Base-by-base conservation (phyloP, 2,113 vertebrate genomes). In the Hiodon tergisus region DNA sequence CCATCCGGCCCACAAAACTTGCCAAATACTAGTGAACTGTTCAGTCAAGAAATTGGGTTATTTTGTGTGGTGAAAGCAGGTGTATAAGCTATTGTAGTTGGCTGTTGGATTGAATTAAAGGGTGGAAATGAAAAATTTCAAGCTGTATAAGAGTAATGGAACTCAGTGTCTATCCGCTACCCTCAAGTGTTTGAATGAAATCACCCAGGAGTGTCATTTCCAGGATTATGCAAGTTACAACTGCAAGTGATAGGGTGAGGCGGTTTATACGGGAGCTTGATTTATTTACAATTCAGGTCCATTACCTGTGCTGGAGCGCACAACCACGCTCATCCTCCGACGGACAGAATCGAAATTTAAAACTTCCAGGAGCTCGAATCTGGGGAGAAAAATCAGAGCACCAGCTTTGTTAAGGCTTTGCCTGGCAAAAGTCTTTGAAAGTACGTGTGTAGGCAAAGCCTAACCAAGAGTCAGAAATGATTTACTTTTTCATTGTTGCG, bases 241-340 rank as follows among this genome's bases (percentile, higher is more conserved):
- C 0, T 6, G 8, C 31, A 0, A 57, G 54, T 58, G 55, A 11
- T 6, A 60, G 47, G 2, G 70, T 54, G 46, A 47, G 59, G 11
- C n/a, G 3, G 6, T 6, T 53, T 9, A n/a, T 51, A 48, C 50
- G 6, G 68, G 51, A 10, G 48, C 50, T 55, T 5, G 51, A 4
- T 53, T 14, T 1, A 9, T 55, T 3, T 9, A 6, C 14, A 48
- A 4, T 16, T 65, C 70, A 16, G 5, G 17, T 17, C 11, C 0
- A 8, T 76, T 92, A 99, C 96, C 97, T 86, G 89, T 75, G 74
- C 74, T 73, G 52, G 93, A 89, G 71, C 85, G 91, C 78, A 99
- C 96, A 0, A 99, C 95, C 4, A 99, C 96, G 17, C 97, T 98
- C 97, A 99, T 99, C 76, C 97, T 89, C 55, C 97, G 90, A 71